These are phyloP conservation scores for Lasiommata megera DNA, from an alignment of 2,888 invertebrate genomes.

Conservation along the genomic window DNA sequence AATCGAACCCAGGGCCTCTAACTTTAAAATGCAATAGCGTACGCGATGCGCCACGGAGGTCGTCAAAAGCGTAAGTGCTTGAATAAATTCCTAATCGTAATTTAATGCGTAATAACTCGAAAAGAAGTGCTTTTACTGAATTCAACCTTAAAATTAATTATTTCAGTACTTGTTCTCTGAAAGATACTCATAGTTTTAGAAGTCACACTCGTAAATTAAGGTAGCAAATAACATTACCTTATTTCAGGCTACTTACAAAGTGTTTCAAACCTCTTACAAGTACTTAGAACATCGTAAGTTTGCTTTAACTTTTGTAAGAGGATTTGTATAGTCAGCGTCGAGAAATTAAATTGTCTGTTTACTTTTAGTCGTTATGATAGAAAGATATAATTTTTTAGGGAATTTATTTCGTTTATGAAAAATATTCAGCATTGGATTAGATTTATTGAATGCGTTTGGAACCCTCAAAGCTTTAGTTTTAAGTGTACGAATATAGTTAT, in stretches of 20 bases:
- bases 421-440: neutral
- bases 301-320: slow-evolving; percentile 12
- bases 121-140: too few relatives aligned
- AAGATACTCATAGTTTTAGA: neutral
- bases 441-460: too few relatives aligned
- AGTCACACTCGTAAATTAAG: slow-evolving; percentile 7
- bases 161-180: neutral
- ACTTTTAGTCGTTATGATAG: neutral
- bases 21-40: too few relatives aligned
- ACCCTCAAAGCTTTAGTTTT: too few relatives aligned
- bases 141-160: too few relatives aligned
- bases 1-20: too few relatives aligned
- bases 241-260: slow-evolving; percentile 11
- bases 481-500: too few relatives aligned
- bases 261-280: slow-evolving; percentile 17
- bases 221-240: slow-evolving; percentile 5
- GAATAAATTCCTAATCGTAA: too few relatives aligned
- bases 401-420: neutral
- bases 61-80: too few relatives aligned
- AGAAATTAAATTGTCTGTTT: slow-evolving; percentile 4
- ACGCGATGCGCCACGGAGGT: too few relatives aligned
- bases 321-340: slow-evolving; percentile 8
- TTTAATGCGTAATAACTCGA: too few relatives aligned
- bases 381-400: neutral
- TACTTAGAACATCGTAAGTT: slow-evolving; percentile 13